A percentile compares a stretch with the other conserved stretches of the same genome.
These are phyloP conservation scores for Leiothrix lutea DNA, from an alignment of 2,113 vertebrate genomes.

Conservation along the genomic window DNA sequence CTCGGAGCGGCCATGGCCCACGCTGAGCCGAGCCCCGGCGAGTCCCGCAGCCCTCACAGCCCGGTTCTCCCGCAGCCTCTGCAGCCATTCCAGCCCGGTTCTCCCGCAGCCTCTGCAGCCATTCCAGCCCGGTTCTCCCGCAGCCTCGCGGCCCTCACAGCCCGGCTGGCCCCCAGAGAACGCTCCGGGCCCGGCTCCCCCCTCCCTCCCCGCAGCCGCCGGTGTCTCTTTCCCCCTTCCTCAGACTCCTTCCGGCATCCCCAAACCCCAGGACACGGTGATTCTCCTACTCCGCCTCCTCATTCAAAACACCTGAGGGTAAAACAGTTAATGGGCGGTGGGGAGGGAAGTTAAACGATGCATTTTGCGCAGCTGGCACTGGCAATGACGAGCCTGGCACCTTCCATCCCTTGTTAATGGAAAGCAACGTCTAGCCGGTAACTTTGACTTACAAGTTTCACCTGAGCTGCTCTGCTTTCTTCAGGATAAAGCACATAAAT, in stretches of 20 bases:
- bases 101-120: not conserved
- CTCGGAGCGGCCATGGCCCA: no score
- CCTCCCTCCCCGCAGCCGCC: not conserved
- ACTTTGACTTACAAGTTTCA: not conserved
- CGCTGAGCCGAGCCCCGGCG: not conserved
- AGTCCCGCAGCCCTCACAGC: not conserved
- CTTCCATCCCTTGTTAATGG: not conserved
- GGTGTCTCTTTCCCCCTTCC: rapidly evolving
- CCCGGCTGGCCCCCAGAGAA: not conserved
- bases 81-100: not conserved
- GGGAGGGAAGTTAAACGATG: rapidly evolving
- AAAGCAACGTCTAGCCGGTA: rapidly evolving
- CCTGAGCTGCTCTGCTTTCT: not conserved
- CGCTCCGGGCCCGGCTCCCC: not conserved
- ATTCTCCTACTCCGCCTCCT: not conserved
- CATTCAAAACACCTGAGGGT: not conserved
- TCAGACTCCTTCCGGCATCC: rapidly evolving
- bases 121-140: not conserved
- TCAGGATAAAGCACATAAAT: not conserved
- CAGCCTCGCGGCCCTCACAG: no score
- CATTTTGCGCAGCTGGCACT: not conserved
- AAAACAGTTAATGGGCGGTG: rapidly evolving
- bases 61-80: not conserved
- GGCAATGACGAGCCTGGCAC: rapidly evolving
- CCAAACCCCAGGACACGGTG: rapidly evolving